Base-by-base conservation (phyloP, 2,888 invertebrate species). In the Ptycholaimellus sp. region DNA sequence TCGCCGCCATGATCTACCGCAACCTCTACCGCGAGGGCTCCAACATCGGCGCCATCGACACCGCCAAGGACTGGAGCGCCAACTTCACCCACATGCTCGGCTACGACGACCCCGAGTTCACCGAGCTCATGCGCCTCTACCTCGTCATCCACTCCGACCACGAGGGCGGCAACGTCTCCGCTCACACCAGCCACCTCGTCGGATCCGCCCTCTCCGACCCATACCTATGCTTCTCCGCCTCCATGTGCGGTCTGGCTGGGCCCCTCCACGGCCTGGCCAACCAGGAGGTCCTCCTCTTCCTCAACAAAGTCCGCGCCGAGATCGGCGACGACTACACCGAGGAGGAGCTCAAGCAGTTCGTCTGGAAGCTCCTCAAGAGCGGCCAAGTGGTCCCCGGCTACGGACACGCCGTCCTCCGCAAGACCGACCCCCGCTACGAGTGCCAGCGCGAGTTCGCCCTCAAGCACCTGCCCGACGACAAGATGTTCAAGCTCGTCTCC, bases 381-480 rank as follows among this genome's bases (percentile, higher is more conserved):
- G 85, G 85, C 44, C 82, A 82, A 63, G 87, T 87, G n/a, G 79
- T 90, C 30, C 87, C 87, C 36, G 87, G 87, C 33, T 87, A 83
- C 58, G 87, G 87, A 23, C 87, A 87, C 60, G 87, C 87, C 48
- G 87, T 90, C 1, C 70, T 87, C 46, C 72, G 87, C 51, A 85
- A 85, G 65, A 87, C 87, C 44, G 87, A 87, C 62, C 71, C 87
- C 69, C 49, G 76, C 56, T 90, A 85, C 65, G 75, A 74, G 9
- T 82, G 82, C 64, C 87, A 87, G 63, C 70, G 83, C 49, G 83
- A 85, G 59, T 87, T 87, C 61, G 83, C 85, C 17, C 66, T 78
- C 54, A 82, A 85, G 62, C 80, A 85, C 61, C 64, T 87, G 55
- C 85, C 87, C 37, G 72, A 85, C 54, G 85, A 87, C 62, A 46